Evolutionary conservation across 2,797 vertebrate genomes (phyloP), one percentile per base, ranked within the genome.

Genomic region (Semotilus atromaculatus): DNA sequence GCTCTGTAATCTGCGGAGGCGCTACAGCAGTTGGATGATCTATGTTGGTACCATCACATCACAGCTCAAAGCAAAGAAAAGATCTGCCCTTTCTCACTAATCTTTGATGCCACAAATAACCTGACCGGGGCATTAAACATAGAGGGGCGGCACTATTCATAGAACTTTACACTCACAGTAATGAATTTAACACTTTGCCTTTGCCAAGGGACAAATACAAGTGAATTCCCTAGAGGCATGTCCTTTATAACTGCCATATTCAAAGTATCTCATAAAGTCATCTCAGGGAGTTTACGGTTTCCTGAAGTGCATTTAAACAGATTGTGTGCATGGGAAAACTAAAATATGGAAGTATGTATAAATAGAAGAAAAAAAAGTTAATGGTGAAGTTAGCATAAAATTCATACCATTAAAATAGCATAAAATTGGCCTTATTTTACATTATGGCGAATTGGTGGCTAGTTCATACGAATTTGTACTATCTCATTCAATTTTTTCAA

Each of bases 11-110:
- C 93, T 98, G 89, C 96, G 93, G 81, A 95, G 95, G 67, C 97
- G 97, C 78, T 98, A 97, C 23, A 88, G 95, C 2, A 91, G 89
- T 89, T 95, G 97, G 97, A 98, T 98, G 97, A 98, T 98, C 89
- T 97, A 97, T 0, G 97, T 98, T 91, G 96, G 97, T 90, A 18
- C 58, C 75, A 55, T 60, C 84, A 79, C 43, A 75, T 70, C 66
- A 67, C 81, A 55, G 72, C 74, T 85, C 83, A 72, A 71, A 85
- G 75, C 73, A 82, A 80, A 86, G 77, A 68, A 82, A 81, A 60
- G 62, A 78, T 78, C 74, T 82, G 68, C 60, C 85, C 80, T 80
- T 85, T 85, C 82, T 78, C 64, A 67, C 80, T 81, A 85, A 73
- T 87, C 86, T 87, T 76, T 78, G 83, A 77, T 73, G 72, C 71